phyloP scores from a whole-genome alignment of 2,113 vertebrate genomes.

The Aegypius monachus region DNA sequence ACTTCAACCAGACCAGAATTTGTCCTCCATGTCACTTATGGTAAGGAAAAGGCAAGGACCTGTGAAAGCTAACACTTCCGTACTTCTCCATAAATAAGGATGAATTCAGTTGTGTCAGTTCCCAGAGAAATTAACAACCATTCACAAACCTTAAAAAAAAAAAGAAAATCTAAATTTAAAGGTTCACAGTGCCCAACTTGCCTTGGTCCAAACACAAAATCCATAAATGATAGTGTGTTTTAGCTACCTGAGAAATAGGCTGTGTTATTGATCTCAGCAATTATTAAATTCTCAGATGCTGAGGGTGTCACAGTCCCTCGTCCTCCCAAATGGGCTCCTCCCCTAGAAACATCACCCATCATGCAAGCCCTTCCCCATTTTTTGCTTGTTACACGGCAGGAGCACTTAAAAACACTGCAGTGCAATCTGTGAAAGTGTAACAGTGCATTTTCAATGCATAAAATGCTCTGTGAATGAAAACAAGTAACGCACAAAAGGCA shows the following conservation, averaged over 20 bases:
- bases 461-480: not conserved
- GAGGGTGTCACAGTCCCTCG: not conserved
- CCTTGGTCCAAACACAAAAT: not conserved
- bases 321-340: not conserved
- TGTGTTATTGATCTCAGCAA: not conserved
- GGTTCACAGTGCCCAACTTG: not conserved
- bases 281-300: not conserved
- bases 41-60: not conserved
- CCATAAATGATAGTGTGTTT: not conserved
- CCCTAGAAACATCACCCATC: not conserved
- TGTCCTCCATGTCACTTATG: accelerated
- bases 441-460: not conserved
- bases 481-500: not conserved
- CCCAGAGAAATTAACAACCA: not conserved
- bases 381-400: not conserved
- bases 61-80: not conserved
- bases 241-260: not conserved
- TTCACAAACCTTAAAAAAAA: not conserved
- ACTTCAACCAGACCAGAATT: not conserved
- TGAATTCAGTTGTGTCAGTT: not conserved
- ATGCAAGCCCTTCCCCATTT: not conserved
- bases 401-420: not conserved
- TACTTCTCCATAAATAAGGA: not conserved
- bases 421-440: not conserved
- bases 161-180: not conserved